Base-by-base conservation (phyloP, 30 jellyfish, hydroid and myxozoan genomes). In the Sanderia malayensis region DNA sequence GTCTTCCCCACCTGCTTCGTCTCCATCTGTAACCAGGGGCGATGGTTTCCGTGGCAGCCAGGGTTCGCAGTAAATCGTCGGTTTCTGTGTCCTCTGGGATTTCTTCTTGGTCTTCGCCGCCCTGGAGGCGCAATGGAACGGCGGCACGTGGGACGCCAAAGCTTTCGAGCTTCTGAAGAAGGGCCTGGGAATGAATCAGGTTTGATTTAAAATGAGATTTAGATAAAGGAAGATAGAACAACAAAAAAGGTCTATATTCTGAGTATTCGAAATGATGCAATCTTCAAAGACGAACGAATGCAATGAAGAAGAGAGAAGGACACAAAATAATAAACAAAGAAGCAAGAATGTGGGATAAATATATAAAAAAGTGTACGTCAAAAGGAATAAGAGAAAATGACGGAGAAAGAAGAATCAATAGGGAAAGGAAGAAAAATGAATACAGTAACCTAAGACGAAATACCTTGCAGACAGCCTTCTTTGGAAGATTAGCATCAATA, bases 21-120 rank as follows among this genome's bases (percentile, higher is more conserved):
- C 95, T 70, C 97, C 97, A 90, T 10, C 97, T 61, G 58, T 76
- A 90, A 3, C 97, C 96, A 11, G 97, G 95, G 22, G 96, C 92
- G 30, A 90, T 59, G 79, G 58, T 61, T 46, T 77, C 86, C 0
- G 95, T 47, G 0, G 94, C 95, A 1, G 97, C 94, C 31, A 90
- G 81, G 24, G 87, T 82, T 28, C 97, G 57, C 55, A 90, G 87
- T 82, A 90, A 60, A 64, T 90, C 97, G 26, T 90, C 97, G 0
- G 94, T 83, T 46, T 90, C 95, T 2, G 94, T 80, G 53, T 90
- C 97, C 19, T 90, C 95, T 0, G 97, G 86, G 44, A 90, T 82
- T 17, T 83, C 95, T 4, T 76, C 94, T 49, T 82, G 95, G 20
- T 90, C 95, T 31, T 90, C 97, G 45, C 94, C 94, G 2, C 95